phyloP scores from a whole-genome alignment of 2,113 vertebrate species.

The Meles meles region DNA sequence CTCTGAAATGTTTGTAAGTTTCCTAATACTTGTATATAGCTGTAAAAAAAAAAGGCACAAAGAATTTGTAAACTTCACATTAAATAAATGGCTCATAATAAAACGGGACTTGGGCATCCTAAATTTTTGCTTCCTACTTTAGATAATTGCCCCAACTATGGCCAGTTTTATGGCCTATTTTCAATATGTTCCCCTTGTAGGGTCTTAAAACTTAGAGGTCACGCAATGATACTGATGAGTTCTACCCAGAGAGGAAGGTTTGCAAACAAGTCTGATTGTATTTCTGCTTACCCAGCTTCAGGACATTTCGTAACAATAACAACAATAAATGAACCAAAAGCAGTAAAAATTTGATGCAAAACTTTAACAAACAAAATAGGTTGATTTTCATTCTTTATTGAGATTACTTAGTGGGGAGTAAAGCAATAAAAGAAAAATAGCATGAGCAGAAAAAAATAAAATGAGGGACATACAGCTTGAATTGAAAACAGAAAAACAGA shows the following conservation, averaged over 20 bases:
- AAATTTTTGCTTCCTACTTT: neutral
- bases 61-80: neutral
- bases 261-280: neutral
- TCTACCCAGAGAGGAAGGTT: neutral
- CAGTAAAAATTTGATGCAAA: neutral
- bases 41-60: neutral
- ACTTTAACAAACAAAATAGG: neutral
- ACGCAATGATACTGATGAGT: neutral
- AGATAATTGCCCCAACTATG: neutral
- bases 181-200: neutral
- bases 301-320: neutral
- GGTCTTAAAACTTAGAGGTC: neutral
- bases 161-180: neutral
- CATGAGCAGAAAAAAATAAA: neutral
- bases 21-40: neutral
- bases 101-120: neutral
- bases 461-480: neutral
- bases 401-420: neutral
- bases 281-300: neutral
- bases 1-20: neutral
- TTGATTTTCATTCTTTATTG: neutral
- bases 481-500: neutral
- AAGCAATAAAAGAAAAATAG: neutral
- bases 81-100: neutral
- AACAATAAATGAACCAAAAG: neutral